phyloP scores from a whole-genome alignment of 1,140 invertebrate genomes.

The Drosophila pachea region DNA sequence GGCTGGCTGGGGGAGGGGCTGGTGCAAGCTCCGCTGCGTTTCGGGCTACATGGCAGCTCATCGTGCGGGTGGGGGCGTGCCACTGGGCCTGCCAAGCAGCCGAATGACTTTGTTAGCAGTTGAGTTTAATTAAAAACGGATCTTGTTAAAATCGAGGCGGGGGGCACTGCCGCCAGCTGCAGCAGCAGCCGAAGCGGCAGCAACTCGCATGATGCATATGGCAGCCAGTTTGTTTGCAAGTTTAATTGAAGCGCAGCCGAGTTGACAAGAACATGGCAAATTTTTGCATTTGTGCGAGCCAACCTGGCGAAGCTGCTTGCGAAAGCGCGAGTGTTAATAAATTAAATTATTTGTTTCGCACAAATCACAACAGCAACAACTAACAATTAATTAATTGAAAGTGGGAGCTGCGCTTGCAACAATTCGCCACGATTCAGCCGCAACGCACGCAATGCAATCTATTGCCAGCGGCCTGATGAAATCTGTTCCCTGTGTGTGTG shows the following conservation, averaged over 20 bases:
- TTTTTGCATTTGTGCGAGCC: slow-evolving; percentile 15
- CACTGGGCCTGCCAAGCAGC: not conserved
- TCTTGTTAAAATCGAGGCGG: slow-evolving; percentile 61
- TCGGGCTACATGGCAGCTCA: slow-evolving; percentile 37
- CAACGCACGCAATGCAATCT: slow-evolving; percentile 32
- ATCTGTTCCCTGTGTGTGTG: slow-evolving; percentile 1
- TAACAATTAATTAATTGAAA: slow-evolving; percentile 46
- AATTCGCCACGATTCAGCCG: too few relatives aligned
- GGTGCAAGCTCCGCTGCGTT: slow-evolving; percentile 57
- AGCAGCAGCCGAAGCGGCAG: not conserved
- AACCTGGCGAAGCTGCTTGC: too few relatives aligned
- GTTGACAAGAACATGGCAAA: slow-evolving; percentile 37
- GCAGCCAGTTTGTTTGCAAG: slow-evolving; percentile 50
- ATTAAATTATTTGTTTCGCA: slow-evolving; percentile 42
- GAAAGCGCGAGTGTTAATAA: slow-evolving; percentile 8
- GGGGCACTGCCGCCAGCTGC: slow-evolving; percentile 13
- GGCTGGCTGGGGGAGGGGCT: not conserved
- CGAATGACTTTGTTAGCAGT: slow-evolving; percentile 72
- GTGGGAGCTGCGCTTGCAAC: slow-evolving; percentile 22
- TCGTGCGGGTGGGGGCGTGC: not conserved
- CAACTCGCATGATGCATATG: slow-evolving; percentile 37
- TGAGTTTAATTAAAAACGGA: slow-evolving; percentile 78
- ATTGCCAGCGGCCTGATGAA: slow-evolving; percentile 1
- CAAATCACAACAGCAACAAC: slow-evolving; percentile 22
- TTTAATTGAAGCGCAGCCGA: slow-evolving; percentile 58